Percentiles rank a stretch among this genome's conserved stretches.
These are phyloP conservation scores for Megalonaias nervosa DNA, from an alignment of 1,140 invertebrate genomes.

Conservation along the genomic window DNA sequence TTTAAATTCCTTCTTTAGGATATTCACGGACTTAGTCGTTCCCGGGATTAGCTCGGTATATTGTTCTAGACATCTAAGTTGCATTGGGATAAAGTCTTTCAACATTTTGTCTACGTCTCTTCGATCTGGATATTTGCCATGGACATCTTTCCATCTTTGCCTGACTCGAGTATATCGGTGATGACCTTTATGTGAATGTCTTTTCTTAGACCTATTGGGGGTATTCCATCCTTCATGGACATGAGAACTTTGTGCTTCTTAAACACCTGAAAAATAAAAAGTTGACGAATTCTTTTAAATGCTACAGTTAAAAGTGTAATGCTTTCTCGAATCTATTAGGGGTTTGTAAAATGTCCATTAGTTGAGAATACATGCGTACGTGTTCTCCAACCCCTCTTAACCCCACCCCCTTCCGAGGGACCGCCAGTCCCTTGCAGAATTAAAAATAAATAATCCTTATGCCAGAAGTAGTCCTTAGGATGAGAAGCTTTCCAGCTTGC, in stretches of 20 bases:
- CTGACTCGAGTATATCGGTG: constrained; percentile 51
- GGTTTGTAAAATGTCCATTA: too few species aligned
- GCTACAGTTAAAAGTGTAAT: too few species aligned
- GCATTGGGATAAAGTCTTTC: constrained; percentile 64
- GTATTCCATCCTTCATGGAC: constrained; percentile 58
- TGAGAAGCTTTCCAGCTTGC: too few species aligned
- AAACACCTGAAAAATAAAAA: too few species aligned
- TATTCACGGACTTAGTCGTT: constrained; percentile 52
- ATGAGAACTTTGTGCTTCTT: constrained; percentile 43
- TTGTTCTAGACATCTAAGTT: constrained; percentile 48
- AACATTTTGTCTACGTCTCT: constrained; percentile 63
- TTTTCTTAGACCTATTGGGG: constrained; percentile 66
- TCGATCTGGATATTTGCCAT: constrained; percentile 57
- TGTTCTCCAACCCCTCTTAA: too few species aligned
- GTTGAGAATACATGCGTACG: too few species aligned
- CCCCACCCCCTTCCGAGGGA: too few species aligned
- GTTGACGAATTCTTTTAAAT: too few species aligned
- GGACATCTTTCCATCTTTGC: constrained; percentile 55
- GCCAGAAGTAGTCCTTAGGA: too few species aligned
- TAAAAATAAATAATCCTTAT: too few species aligned
- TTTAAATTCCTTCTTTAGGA: constrained; percentile 49
- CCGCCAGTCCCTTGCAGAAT: too few species aligned
- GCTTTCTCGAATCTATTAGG: too few species aligned
- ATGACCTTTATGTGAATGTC: constrained; percentile 66
- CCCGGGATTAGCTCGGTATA: constrained; percentile 62